A percentile compares a stretch with the other conserved stretches of the same genome.
phyloP scores from a whole-genome alignment of 30 jellyfish, hydroid and myxozoan genomes.

The Clytia hemisphaerica region DNA sequence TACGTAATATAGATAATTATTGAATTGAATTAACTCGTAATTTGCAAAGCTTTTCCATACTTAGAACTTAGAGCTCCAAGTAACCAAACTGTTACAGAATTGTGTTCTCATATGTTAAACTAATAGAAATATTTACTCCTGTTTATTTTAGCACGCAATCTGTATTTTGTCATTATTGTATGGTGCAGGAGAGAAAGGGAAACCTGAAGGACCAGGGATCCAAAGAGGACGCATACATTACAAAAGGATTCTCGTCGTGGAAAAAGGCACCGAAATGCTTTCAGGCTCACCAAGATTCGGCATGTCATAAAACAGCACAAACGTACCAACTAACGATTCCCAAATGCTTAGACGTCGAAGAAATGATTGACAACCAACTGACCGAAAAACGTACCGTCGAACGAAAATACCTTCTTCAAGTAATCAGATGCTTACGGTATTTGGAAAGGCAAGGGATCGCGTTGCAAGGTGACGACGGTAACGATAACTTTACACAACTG shows the following conservation, averaged over 20 bases:
- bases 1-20: too few relatives aligned
- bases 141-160: background rate
- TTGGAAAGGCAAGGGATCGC: constrained; percentile 14
- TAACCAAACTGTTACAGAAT: too few relatives aligned
- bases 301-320: background rate
- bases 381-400: background rate
- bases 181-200: background rate
- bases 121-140: too few relatives aligned
- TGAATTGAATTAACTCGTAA: too few relatives aligned
- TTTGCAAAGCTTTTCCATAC: too few relatives aligned
- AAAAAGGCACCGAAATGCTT: constrained; percentile 17
- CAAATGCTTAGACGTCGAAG: background rate
- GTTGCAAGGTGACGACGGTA: constrained; percentile 15
- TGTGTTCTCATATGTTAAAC: too few relatives aligned
- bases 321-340: background rate
- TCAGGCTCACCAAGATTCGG: constrained; percentile 12
- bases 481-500: constrained; percentile 1
- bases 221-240: constrained; percentile 16
- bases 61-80: too few relatives aligned
- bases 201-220: background rate
- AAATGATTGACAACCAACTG: background rate
- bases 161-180: constrained; percentile 8
- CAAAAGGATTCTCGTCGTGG: constrained; percentile 15
- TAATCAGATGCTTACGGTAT: background rate
- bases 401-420: background rate